These are phyloP conservation scores for Ephydatia muelleri DNA, from an alignment of 37 sponge, comb jelly and placozoan species.

Conservation along the genomic window DNA sequence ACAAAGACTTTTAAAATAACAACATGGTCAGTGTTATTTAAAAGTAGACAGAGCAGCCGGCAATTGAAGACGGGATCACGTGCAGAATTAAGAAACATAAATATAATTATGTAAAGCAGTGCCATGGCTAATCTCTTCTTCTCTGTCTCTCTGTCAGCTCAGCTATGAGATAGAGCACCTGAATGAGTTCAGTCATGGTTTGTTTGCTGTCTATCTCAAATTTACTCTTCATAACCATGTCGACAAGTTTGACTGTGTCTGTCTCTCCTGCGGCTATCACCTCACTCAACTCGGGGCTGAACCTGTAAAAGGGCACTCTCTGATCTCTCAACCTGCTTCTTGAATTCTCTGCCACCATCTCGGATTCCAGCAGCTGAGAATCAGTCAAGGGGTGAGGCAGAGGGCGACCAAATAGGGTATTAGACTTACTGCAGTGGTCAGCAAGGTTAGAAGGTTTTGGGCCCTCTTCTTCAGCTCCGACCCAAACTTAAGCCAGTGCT, in stretches of 20 bases:
- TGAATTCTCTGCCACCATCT: conserved; percentile 28
- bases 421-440: conserved; percentile 52
- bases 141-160: neutral
- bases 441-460: conserved; percentile 26
- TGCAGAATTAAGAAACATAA: neutral
- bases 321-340: conserved; percentile 19
- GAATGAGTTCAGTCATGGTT: neutral
- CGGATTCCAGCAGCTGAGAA: conserved; percentile 43
- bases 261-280: conserved; percentile 49
- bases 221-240: conserved; percentile 43
- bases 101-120: no score
- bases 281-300: conserved; percentile 47
- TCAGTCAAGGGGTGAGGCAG: neutral
- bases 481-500: conserved; percentile 33
- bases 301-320: conserved; percentile 45
- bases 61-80: neutral
- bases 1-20: no score
- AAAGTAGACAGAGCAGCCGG: neutral
- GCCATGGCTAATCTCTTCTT: neutral
- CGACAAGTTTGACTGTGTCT: conserved; percentile 28
- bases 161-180: neutral
- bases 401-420: neutral
- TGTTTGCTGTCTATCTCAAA: neutral
- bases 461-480: neutral
- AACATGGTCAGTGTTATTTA: neutral